Base-by-base conservation (phyloP, 2,113 vertebrate genomes). In the Labeo catla region DNA sequence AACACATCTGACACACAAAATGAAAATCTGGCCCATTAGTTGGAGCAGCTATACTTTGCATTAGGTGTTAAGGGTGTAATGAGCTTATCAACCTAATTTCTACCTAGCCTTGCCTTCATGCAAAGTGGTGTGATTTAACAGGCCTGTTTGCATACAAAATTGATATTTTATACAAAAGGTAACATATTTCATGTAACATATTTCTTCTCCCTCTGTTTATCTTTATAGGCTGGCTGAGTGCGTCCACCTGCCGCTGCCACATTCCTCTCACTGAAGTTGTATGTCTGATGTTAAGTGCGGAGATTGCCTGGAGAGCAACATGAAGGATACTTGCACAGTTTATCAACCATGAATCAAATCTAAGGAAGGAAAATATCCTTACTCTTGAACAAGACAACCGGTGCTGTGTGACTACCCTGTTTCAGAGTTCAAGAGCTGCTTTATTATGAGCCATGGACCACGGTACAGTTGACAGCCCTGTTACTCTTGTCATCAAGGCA, bases 401-500 rank as follows among this genome's bases (percentile, higher is more conserved):
- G 61, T 78, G 65, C 61, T 65, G 45, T 66, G 54, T 21, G 28
- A 57, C 36, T 2, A 84, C 86, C 87, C 66, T 39, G 16, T 82
- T 12, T 47, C 5, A n/a, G 28, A 50, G 66, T 54, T 80, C 52
- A 54, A 23, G 63, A 85, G 88, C 87, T 66, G 91, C 84, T 88
- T 87, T 93, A 92, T 86, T 88, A 93, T 94, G 93, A 93, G 89
- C 90, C 90, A 97, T 97, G 96, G 96, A 96, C 88, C 94, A 95
- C 61, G 93, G 93, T 74, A 93, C 91, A 76, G 92, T 94, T 92
- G 96, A 96, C 88, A 94, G 91, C 90, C 96, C 97, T 8, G 96
- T 98, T 87, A 99, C 96, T 76, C 94, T 99, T 89, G 93, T 99
- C 92, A 97, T 99, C 83, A 98, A 97, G 90, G 96, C 98, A 23